Base-by-base conservation (phyloP, 2,797 vertebrate genomes). In the Meriones psammophilus region DNA sequence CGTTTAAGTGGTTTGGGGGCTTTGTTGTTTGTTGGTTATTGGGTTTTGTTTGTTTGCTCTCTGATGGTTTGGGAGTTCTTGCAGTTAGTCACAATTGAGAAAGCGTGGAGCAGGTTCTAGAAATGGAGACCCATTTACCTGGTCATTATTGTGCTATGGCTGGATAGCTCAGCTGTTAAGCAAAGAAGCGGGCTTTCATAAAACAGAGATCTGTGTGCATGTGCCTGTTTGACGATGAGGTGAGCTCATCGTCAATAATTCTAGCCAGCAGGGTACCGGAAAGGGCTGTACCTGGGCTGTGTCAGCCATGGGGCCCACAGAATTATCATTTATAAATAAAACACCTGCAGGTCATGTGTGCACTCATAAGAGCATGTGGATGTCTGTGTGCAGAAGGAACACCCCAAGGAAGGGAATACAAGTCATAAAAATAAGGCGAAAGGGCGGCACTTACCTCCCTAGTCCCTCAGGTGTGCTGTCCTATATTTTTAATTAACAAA, bases 1-100 rank as follows among this genome's bases (percentile, higher is more conserved):
- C 46, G 5, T 76, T 46, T 89, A 50, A 22, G 39, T 26, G 30
- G 28, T 30, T 56, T 10, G 15, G 56, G 17, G 14, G 56, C 56
- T 58, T 58, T 39, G 30, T 50, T 87, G 42, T 39, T 39, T 73
- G 46, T n/a, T 62, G 46, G 4, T 89, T 30, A 28, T 33, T 22
- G 71, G 71, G 17, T 56, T 87, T 36, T 62, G 24, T 89, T 80
- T 81, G 60, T 86, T 68, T 15, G 5, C 0, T 96, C 97, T 98
- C 80, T 89, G 97, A 95, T 96, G 97, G 88, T 97, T 97, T 97
- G 97, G 66, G 92, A 98, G 98, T 98, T 97, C 97, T 96, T 96
- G 96, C 97, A 97, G 97, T 98, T 98, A 98, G 98, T 98, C 98
- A 98, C 98, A 98, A 97, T 94, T 98, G 98, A 98, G 98, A 97